These are phyloP conservation scores for Acrossocheilus wenchowensis DNA, from an alignment of 2,797 vertebrate genomes.

Conservation along the genomic window DNA sequence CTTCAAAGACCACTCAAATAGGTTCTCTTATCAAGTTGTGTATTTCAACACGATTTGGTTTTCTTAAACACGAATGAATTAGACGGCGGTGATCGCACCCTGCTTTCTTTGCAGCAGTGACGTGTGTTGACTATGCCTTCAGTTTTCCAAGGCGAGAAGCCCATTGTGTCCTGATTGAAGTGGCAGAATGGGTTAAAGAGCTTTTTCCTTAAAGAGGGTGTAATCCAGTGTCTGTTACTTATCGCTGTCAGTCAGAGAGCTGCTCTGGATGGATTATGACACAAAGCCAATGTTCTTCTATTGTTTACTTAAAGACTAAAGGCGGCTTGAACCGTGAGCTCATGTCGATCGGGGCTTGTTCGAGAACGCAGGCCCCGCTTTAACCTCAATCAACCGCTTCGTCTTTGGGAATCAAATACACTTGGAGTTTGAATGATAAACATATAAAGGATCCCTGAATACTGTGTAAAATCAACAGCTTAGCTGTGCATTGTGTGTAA, in stretches of 20 bases:
- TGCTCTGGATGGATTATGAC: constrained; percentile 64
- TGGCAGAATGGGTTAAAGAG: constrained; percentile 64
- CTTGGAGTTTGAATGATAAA: neutral
- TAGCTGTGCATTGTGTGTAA: constrained; percentile 1
- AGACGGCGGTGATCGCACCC: neutral
- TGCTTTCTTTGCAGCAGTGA: neutral
- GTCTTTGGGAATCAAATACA: constrained; percentile 30
- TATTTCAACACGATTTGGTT: constrained; percentile 67
- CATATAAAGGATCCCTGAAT: neutral
- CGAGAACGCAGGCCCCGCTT: constrained; percentile 59
- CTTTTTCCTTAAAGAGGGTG: constrained; percentile 70
- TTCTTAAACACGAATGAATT: neutral
- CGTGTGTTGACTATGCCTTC: neutral
- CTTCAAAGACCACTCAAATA: constrained; percentile 71
- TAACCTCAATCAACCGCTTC: constrained; percentile 31
- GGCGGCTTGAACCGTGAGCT: constrained; percentile 69
- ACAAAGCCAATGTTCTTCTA: constrained; percentile 73
- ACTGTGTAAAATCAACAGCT: neutral
- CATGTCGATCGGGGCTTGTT: neutral
- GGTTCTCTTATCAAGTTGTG: constrained; percentile 69
- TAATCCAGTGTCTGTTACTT: constrained; percentile 70
- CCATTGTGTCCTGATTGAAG: neutral
- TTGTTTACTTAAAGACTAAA: constrained; percentile 75
- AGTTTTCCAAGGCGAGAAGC: constrained; percentile 4
- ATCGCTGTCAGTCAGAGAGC: constrained; percentile 77